phyloP scores from a whole-genome alignment of 2,113 vertebrate species.

The Tenrec ecaudatus region DNA sequence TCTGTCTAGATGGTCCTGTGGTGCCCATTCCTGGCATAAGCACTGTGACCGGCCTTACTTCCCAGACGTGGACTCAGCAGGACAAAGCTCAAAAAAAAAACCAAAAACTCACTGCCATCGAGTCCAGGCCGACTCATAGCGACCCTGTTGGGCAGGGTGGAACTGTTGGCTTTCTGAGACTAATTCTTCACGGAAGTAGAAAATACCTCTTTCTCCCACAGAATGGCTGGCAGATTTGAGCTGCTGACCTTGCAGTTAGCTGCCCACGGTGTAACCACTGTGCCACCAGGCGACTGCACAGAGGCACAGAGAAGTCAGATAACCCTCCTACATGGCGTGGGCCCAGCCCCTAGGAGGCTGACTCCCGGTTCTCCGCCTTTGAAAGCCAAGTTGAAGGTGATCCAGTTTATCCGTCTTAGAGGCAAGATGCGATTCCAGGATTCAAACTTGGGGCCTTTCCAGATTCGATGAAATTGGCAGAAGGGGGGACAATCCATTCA shows the following conservation, averaged over 20 bases:
- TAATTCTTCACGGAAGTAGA: too few relatives aligned
- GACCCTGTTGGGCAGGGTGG: too few relatives aligned
- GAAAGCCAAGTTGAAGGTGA: neutral
- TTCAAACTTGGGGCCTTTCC: neutral
- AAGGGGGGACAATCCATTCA: neutral
- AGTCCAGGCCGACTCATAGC: too few relatives aligned
- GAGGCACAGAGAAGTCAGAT: neutral
- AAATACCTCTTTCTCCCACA: too few relatives aligned
- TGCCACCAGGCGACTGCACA: neutral
- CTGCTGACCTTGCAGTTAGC: too few relatives aligned
- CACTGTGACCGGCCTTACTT: neutral
- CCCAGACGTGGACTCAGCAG: constrained; percentile 7
- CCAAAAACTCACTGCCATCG: too few relatives aligned
- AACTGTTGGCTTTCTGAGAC: too few relatives aligned
- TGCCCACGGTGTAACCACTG: too few relatives aligned
- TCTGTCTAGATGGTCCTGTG: too few relatives aligned
- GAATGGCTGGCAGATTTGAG: too few relatives aligned
- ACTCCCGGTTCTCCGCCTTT: neutral
- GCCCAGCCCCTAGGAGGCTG: neutral
- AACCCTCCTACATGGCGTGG: neutral
- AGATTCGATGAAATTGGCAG: neutral
- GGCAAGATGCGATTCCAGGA: neutral
- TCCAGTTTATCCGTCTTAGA: neutral
- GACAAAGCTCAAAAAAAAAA: too few relatives aligned
- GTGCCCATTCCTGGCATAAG: neutral